Evolutionary conservation across 2,113 vertebrate genomes (phyloP).

Genomic region (Malurus melanocephalus): DNA sequence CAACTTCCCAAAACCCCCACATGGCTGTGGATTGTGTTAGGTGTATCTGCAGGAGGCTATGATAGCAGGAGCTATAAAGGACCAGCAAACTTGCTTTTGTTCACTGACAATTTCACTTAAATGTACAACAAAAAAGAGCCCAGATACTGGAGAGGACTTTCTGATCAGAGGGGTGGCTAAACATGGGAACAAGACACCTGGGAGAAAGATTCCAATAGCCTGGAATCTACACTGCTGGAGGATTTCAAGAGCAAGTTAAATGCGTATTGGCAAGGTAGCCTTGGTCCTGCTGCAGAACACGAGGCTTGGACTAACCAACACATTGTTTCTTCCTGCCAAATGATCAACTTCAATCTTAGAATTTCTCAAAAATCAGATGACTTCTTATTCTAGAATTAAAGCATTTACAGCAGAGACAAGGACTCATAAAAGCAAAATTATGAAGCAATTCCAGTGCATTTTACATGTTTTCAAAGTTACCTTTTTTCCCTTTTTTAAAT

Average conservation of each 20-base stretch:
- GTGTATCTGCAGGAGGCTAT: not conserved
- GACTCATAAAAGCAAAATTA: not conserved
- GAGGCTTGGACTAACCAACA: not conserved
- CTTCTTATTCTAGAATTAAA: not conserved
- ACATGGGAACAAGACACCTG: not conserved
- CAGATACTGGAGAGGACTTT: not conserved
- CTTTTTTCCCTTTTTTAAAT: not conserved
- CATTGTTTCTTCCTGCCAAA: not conserved
- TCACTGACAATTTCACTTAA: not conserved
- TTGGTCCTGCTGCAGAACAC: not conserved
- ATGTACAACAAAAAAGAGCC: not conserved
- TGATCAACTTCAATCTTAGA: not conserved
- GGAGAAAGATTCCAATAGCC: not conserved
- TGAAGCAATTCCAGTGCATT: fast-evolving
- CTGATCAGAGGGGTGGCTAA: not conserved
- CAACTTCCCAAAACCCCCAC: not conserved
- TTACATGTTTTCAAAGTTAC: not conserved
- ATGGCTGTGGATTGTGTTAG: not conserved
- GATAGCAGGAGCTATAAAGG: not conserved
- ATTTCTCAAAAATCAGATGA: not conserved
- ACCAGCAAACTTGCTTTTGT: not conserved
- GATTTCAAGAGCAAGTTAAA: not conserved
- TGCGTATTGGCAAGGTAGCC: not conserved
- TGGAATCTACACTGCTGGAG: not conserved
- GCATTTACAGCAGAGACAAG: not conserved